These are phyloP conservation scores for Priocnemis perturbator DNA, from an alignment of 2,888 invertebrate species.

Conservation along the genomic window DNA sequence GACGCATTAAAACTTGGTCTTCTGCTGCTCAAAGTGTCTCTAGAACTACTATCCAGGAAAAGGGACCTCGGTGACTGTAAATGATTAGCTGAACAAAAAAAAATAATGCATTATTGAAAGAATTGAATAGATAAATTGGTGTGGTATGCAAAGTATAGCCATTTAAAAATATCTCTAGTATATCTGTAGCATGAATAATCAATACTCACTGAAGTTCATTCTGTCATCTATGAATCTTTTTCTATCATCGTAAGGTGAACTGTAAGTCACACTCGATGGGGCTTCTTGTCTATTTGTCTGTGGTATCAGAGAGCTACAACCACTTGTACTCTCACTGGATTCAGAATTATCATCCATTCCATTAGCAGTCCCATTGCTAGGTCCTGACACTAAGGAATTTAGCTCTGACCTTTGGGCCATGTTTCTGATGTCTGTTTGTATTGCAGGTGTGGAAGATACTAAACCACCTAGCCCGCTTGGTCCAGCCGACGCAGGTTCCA, in stretches of 20 bases:
- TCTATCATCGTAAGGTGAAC: slow-evolving; percentile 58
- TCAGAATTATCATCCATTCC: slow-evolving; percentile 77
- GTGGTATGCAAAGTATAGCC: neutral
- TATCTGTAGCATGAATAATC: neutral
- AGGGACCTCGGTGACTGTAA: slow-evolving; percentile 72
- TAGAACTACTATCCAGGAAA: slow-evolving; percentile 72
- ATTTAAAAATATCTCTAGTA: slow-evolving; percentile 10
- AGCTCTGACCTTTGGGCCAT: slow-evolving; percentile 57
- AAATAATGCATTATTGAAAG: neutral
- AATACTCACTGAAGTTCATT: slow-evolving; percentile 64
- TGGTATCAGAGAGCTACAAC: slow-evolving; percentile 78
- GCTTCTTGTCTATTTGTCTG: slow-evolving; percentile 72
- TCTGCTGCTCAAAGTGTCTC: slow-evolving; percentile 76
- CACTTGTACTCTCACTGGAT: slow-evolving; percentile 79
- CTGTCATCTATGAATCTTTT: slow-evolving; percentile 68
- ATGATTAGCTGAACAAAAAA: slow-evolving; percentile 64
- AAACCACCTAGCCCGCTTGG: slow-evolving; percentile 64
- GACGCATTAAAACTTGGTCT: slow-evolving; percentile 77
- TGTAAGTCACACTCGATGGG: slow-evolving; percentile 57
- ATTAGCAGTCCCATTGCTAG: slow-evolving; percentile 66
- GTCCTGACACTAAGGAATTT: slow-evolving; percentile 56
- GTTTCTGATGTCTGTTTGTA: slow-evolving; percentile 54
- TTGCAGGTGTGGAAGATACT: slow-evolving; percentile 72
- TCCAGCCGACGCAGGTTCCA: slow-evolving; percentile 64
- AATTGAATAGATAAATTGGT: neutral